phyloP scores from a whole-genome alignment of 2,797 vertebrate species.

The Acanthis flammea region DNA sequence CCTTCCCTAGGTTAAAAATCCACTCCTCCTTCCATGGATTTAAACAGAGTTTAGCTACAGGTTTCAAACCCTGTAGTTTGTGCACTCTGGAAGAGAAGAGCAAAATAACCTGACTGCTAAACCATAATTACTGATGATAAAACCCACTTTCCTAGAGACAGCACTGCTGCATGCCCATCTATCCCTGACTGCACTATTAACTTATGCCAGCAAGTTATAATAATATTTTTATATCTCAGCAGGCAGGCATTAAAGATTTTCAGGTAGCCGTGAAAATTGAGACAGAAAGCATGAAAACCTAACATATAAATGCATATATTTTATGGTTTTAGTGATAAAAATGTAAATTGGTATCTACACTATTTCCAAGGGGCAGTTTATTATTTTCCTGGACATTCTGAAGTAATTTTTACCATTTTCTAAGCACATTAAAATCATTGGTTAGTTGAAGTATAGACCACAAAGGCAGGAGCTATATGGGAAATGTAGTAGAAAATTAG shows the following conservation, averaged over 20 bases:
- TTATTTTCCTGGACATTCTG: background rate
- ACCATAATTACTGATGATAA: background rate
- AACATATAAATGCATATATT: background rate
- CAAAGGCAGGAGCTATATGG: background rate
- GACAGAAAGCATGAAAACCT: background rate
- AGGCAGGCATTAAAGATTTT: background rate
- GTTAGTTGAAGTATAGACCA: background rate
- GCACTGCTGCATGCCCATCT: background rate
- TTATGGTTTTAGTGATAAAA: background rate
- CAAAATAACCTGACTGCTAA: background rate
- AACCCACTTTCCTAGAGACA: background rate
- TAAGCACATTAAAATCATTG: background rate
- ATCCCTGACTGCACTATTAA: rapidly evolving
- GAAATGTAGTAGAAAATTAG: background rate
- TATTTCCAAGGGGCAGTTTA: background rate
- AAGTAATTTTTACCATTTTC: background rate
- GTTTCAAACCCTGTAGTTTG: background rate
- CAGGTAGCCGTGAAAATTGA: background rate
- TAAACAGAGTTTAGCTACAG: background rate
- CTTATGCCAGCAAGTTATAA: background rate
- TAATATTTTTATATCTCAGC: background rate
- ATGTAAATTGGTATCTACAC: background rate
- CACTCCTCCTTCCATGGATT: background rate
- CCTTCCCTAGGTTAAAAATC: background rate
- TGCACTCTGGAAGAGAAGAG: background rate